Conservation (phyloP, 2,888 invertebrate genomes). For the Parascotia fuliginaria region DNA sequence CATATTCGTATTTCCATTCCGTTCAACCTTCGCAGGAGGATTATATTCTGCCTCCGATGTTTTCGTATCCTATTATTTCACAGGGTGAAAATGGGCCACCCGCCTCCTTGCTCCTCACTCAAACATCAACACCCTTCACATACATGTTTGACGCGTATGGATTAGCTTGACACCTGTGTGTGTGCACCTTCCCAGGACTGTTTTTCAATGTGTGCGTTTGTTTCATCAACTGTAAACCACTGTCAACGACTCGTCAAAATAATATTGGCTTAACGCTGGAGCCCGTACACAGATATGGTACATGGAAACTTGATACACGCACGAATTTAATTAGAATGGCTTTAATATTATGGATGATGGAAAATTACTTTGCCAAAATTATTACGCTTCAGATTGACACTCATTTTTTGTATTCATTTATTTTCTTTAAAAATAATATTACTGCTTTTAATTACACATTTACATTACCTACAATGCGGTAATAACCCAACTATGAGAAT, state of each 20-base stretch:
- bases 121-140: slow-evolving; percentile 60
- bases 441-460: too few species aligned
- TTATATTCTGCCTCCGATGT: slow-evolving; percentile 85
- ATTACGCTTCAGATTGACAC: slow-evolving; percentile 13
- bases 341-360: slow-evolving; percentile 50
- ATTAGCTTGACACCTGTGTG: slow-evolving; percentile 54
- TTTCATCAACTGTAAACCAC: slow-evolving; percentile 83
- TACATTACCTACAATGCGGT: too few species aligned
- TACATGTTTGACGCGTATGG: slow-evolving; percentile 56
- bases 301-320: slow-evolving; percentile 73
- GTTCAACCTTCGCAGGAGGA: slow-evolving; percentile 83
- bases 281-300: slow-evolving; percentile 68
- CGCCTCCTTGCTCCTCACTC: slow-evolving; percentile 74
- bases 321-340: slow-evolving; percentile 70
- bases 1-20: slow-evolving; percentile 83
- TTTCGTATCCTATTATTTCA: slow-evolving; percentile 86
- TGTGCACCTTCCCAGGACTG: slow-evolving; percentile 51
- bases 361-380: slow-evolving; percentile 42
- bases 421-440: too few species aligned
- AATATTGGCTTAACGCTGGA: slow-evolving; percentile 80
- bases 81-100: slow-evolving; percentile 85
- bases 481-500: neutral
- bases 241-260: slow-evolving; percentile 85
- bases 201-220: slow-evolving; percentile 63
- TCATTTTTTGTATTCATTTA: slow-evolving; percentile 6